These are phyloP conservation scores for Tretioscincus oriximinensis DNA, from an alignment of 2,113 vertebrate species.

Conservation along the genomic window DNA sequence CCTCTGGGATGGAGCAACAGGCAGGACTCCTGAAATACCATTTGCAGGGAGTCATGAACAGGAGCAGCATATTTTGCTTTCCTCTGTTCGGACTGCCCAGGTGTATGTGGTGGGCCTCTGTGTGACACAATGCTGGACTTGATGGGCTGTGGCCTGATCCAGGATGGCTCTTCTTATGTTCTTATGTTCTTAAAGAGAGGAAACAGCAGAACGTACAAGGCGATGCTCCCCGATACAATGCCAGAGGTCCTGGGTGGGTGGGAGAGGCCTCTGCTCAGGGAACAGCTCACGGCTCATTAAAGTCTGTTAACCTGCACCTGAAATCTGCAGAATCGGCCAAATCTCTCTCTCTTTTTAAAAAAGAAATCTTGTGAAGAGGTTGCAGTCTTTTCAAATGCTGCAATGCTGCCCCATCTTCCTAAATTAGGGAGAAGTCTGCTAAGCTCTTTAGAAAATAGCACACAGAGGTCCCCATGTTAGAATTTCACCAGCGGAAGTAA, in stretches of 20 bases:
- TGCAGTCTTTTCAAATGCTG: fast-evolving
- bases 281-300: not conserved
- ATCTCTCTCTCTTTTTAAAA: no score
- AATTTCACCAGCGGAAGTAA: not conserved
- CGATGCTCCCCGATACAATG: not conserved
- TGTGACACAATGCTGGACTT: no score
- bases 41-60: no score
- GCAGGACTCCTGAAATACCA: no score
- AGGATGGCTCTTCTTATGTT: no score
- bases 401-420: not conserved
- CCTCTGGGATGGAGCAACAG: no score
- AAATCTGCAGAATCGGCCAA: not conserved
- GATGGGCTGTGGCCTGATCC: no score
- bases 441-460: not conserved
- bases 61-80: no score
- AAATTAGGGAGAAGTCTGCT: fast-evolving
- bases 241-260: not conserved
- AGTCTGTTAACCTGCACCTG: constrained; percentile 12
- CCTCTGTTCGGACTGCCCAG: no score
- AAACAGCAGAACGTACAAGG: not conserved
- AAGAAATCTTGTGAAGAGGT: not conserved
- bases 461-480: no score
- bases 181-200: no score
- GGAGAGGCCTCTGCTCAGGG: not conserved
- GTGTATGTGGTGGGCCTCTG: no score